These are phyloP conservation scores for Bucco capensis DNA, from an alignment of 2,113 vertebrate genomes.

Conservation along the genomic window DNA sequence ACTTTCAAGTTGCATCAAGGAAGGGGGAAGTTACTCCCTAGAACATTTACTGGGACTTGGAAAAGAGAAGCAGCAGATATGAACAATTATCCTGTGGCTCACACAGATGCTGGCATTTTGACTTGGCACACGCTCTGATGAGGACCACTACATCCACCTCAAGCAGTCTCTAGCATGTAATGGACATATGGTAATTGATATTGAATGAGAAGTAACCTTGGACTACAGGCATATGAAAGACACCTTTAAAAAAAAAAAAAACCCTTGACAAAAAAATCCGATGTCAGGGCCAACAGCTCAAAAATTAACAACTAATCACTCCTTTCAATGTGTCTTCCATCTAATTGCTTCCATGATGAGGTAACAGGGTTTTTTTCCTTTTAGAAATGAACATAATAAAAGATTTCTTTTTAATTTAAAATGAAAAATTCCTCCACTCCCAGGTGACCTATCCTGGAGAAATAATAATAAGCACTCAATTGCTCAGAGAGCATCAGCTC, in stretches of 20 bases:
- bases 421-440: constrained; percentile 61
- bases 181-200: constrained; percentile 43
- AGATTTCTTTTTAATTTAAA: constrained; percentile 68
- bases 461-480: constrained; percentile 54
- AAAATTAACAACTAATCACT: constrained; percentile 59
- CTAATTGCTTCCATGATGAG: constrained; percentile 63
- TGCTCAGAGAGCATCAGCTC: constrained; percentile 58
- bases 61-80: constrained; percentile 65
- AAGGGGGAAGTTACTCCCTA: constrained; percentile 45
- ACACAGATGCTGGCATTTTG: constrained; percentile 50
- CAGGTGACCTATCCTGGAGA: constrained; percentile 60
- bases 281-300: constrained; percentile 38
- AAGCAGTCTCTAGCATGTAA: constrained; percentile 28
- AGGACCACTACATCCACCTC: constrained; percentile 25
- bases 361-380: background rate
- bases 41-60: constrained; percentile 49
- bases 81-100: constrained; percentile 42
- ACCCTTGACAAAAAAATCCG: background rate
- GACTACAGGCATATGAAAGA: constrained; percentile 34
- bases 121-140: constrained; percentile 11
- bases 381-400: constrained; percentile 56
- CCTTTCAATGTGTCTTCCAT: constrained; percentile 24
- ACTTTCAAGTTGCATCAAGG: constrained; percentile 38
- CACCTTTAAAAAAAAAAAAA: constrained; percentile 23
- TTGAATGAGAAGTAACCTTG: constrained; percentile 53